Evolutionary conservation across 2,797 vertebrate species (phyloP), one percentile per base, ranked within the genome.

Genomic region (Microctenopoma steveboyesi): DNA sequence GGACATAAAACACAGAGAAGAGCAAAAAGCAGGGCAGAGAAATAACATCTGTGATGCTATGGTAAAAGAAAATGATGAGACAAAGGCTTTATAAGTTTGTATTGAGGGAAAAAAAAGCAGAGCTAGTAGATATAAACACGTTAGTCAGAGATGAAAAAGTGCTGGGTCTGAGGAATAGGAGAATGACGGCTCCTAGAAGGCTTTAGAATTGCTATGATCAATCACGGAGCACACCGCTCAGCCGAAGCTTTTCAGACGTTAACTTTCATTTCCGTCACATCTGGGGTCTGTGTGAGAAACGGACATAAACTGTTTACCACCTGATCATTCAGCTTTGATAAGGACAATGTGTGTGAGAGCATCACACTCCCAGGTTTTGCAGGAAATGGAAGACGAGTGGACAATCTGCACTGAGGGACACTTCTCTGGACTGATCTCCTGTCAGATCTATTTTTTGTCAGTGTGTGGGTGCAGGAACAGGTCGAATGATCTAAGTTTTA

Each of bases 221-320:
- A 87, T 90, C 87, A 81, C 15, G 27, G 50, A 76, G 79, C 48
- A 59, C 48, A 78, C 15, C 40, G 54, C 76, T 78, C 78, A 64
- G 72, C 42, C 15, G 65, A 74, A 68, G 51, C 75, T 55, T 72
- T 82, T 56, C 54, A 45, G 58, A 74, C 9, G 66, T 75, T 76
- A 52, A 78, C 78, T 86, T 88, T 84, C 39, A 86, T 90, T 87
- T 86, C 79, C 78, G 52, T 83, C 71, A 85, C 78, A 83, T 89
- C 79, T 84, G 82, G 76, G 67, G 71, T 27, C 63, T 81, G 45
- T 59, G 60, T 39, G 69, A 71, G 52, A 50, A 42, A 74, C 65
- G 52, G 65, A 30, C 83, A 87, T 88, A 84, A 88, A 87, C 69
- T 70, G 74, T 87, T 88, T 81, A 88, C 75, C 76, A 72, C 76